Evolutionary conservation across 2,113 vertebrate species (phyloP), one percentile per base, ranked within the genome.

Genomic region (Agapornis roseicollis): DNA sequence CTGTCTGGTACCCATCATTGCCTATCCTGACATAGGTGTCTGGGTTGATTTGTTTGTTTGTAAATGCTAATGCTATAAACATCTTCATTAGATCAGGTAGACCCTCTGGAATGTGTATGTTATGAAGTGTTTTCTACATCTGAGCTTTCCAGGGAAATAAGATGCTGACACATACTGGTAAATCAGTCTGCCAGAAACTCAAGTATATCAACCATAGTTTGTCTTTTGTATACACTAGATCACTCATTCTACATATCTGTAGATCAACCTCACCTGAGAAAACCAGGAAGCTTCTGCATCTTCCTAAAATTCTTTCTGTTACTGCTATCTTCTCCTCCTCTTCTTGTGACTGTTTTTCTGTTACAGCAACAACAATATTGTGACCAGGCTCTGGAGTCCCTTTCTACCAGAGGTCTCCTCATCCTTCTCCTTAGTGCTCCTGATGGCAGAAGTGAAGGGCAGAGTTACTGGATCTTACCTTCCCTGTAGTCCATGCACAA

Each of bases 401-500:
- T 56, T 90, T 80, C 27, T 12, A 49, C 49, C n/a, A 42, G 53
- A 35, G 19, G 3, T 55, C 53, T 78, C 44, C 53, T 78, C 44
- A 27, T 9, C 11, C n/a, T 80, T 88, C 6, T 65, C 29, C 27
- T 46, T 65, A 63, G 33, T 35, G 19, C 6, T 87, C 22, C 31
- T 63, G 64, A 14, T 29, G 42, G 7, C 24, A 83, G 42, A 13
- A 87, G 10, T 7, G 18, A 9, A 6, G 10, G n/a, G 47, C 31
- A 84, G 41, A 66, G 17, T 15, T 76, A 20, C 29, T 68, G 63
- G 46, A 82, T 3, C 6, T 74, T 66, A n/a, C 13, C 2, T 11
- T 85, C 33, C 8, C 19, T 24, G 2, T 3, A 37, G 10, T 16
- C 25, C 39, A 8, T 2, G 2, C 25, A 17, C 3, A 16, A 27